These are phyloP conservation scores for Nothocercus nigrocapillus DNA, from an alignment of 2,113 vertebrate species.

Conservation along the genomic window DNA sequence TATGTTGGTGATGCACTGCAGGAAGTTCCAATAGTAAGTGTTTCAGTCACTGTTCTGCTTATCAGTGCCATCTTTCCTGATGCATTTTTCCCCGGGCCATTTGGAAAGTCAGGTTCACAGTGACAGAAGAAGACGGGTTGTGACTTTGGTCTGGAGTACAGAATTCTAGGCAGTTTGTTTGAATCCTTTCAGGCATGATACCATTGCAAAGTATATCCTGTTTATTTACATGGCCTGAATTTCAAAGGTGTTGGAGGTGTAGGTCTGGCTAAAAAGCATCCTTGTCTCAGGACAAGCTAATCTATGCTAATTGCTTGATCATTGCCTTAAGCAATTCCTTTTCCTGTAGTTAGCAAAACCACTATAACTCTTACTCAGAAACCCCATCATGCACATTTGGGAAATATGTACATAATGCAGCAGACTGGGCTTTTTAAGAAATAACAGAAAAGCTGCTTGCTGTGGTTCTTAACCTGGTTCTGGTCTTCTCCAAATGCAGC, in stretches of 20 bases:
- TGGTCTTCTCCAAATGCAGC: not conserved
- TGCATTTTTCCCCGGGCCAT: rapidly evolving
- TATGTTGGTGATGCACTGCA: not conserved
- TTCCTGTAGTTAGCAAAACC: not conserved
- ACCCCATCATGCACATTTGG: not conserved
- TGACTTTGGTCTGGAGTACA: not conserved
- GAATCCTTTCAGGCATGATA: not conserved
- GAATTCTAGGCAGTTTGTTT: not conserved
- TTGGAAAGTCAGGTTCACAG: not conserved
- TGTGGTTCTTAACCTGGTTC: not conserved
- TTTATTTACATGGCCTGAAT: not conserved
- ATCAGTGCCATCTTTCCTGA: not conserved
- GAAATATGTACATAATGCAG: not conserved
- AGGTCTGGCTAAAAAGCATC: not conserved
- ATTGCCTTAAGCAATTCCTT: conserved; percentile 10
- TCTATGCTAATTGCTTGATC: not conserved
- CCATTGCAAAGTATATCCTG: not conserved
- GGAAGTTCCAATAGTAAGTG: not conserved
- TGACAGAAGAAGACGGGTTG: not conserved
- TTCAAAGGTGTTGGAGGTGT: not conserved
- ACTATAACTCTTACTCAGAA: not conserved
- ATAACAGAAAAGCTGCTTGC: not conserved
- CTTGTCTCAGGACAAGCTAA: not conserved
- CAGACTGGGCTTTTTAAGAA: conserved; percentile 2
- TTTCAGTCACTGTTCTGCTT: not conserved